Conservation (phyloP, 2,797 vertebrate species). For the Myripristis jacobus region DNA sequence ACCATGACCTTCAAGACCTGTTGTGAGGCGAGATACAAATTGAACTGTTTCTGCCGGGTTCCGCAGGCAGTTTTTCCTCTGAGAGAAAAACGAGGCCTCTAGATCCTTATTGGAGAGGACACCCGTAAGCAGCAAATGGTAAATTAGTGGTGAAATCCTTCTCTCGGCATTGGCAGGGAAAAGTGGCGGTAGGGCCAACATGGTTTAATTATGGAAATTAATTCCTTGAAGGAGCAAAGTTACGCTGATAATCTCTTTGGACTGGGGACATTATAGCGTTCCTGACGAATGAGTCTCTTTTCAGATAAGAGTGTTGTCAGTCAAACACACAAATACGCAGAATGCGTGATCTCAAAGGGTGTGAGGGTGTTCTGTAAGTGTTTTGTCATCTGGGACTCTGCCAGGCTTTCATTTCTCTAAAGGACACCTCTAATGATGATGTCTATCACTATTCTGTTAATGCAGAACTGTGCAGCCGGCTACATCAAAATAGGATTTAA, state of each 20-base stretch:
- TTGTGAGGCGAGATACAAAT: slow-evolving; percentile 47
- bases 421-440: slow-evolving; percentile 71
- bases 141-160: slow-evolving; percentile 78
- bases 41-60: slow-evolving; percentile 41
- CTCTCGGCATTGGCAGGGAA: slow-evolving; percentile 72
- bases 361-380: slow-evolving; percentile 63
- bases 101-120: slow-evolving; percentile 63
- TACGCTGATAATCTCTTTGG: slow-evolving; percentile 84
- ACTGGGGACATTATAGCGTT: slow-evolving; percentile 77
- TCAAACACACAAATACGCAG: slow-evolving; percentile 66
- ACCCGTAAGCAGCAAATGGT: slow-evolving; percentile 68
- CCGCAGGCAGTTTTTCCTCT: slow-evolving; percentile 26
- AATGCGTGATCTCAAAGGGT: slow-evolving; percentile 63
- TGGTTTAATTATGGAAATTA: slow-evolving; percentile 85
- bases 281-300: slow-evolving; percentile 67
- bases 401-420: slow-evolving; percentile 70
- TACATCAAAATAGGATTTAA: slow-evolving; percentile 66
- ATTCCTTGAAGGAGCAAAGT: slow-evolving; percentile 82
- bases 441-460: slow-evolving; percentile 58
- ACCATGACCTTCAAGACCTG: slow-evolving; percentile 53
- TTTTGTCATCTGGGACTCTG: slow-evolving; percentile 73
- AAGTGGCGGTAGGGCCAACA: slow-evolving; percentile 65
- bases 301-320: slow-evolving; percentile 73
- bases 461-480: slow-evolving; percentile 53
- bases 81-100: slow-evolving; percentile 11